Conservation (phyloP, 2,113 vertebrate genomes). For the Pluvianellus socialis region DNA sequence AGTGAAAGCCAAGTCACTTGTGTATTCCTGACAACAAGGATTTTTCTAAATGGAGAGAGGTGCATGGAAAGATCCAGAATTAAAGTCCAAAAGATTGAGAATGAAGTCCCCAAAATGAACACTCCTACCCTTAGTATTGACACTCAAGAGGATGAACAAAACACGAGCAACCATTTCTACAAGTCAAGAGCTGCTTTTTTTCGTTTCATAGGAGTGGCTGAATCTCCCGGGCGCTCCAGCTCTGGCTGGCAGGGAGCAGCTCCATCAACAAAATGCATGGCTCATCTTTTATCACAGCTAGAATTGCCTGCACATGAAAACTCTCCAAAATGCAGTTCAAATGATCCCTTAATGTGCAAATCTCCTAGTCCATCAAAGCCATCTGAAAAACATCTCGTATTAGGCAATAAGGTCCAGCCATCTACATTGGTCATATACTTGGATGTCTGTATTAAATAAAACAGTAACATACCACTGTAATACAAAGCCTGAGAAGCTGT, state of each 20-base stretch:
- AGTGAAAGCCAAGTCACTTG: background rate
- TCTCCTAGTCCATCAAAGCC: background rate
- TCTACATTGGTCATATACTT: background rate
- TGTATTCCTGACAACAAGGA: background rate
- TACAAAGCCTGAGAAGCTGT: background rate
- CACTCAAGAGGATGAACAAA: background rate
- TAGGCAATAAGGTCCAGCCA: background rate
- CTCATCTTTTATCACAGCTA: background rate
- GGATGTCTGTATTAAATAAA: background rate
- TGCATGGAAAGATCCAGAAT: background rate
- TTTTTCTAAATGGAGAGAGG: background rate
- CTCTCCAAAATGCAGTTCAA: background rate
- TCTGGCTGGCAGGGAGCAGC: accelerated
- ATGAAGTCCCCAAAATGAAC: background rate
- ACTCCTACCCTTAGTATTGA: background rate
- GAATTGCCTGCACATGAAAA: background rate
- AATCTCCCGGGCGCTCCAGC: background rate
- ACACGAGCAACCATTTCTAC: background rate
- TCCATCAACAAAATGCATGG: background rate
- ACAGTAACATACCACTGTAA: background rate
- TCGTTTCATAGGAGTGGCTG: background rate
- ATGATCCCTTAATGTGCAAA: background rate
- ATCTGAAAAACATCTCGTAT: background rate
- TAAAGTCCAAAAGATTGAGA: background rate
- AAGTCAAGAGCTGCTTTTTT: background rate